Conservation (phyloP, 2,888 invertebrate species). For the Zygothrica quintamaculata region DNA sequence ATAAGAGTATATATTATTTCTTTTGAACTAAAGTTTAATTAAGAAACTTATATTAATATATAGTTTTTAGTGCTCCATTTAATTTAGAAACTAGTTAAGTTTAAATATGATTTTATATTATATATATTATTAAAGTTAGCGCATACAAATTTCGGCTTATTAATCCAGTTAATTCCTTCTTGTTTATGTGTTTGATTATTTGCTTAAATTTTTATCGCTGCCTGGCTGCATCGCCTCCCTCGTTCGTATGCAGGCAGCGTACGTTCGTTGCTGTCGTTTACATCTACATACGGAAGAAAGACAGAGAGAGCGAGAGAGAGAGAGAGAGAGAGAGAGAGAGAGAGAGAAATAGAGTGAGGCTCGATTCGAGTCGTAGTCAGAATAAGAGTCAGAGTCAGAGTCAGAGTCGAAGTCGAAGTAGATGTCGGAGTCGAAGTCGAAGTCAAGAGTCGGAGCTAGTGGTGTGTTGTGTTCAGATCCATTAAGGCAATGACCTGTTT, state of each 20-base stretch:
- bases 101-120: not conserved
- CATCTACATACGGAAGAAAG: constrained; percentile 65
- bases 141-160: constrained; percentile 23
- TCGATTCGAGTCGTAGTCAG: constrained; percentile 22
- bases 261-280: constrained; percentile 63
- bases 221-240: constrained; percentile 50
- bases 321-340: too few relatives aligned
- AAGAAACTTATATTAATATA: too few relatives aligned
- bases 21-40: too few relatives aligned
- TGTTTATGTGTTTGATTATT: constrained; percentile 77
- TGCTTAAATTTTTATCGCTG: constrained; percentile 82
- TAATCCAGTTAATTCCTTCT: constrained; percentile 28
- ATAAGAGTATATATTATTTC: too few relatives aligned
- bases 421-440: constrained; percentile 12
- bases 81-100: too few relatives aligned
- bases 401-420: constrained; percentile 18
- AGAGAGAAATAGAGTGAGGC: too few relatives aligned
- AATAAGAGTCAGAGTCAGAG: constrained; percentile 12
- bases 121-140: constrained; percentile 5
- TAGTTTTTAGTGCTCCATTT: too few relatives aligned
- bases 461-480: constrained; percentile 67
- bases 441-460: constrained; percentile 37
- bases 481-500: constrained; percentile 84
- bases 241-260: constrained; percentile 73
- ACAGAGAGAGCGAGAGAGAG: too few relatives aligned